Evolutionary conservation across 2,888 invertebrate species (phyloP).

Genomic region (Diloba caeruleocephala): DNA sequence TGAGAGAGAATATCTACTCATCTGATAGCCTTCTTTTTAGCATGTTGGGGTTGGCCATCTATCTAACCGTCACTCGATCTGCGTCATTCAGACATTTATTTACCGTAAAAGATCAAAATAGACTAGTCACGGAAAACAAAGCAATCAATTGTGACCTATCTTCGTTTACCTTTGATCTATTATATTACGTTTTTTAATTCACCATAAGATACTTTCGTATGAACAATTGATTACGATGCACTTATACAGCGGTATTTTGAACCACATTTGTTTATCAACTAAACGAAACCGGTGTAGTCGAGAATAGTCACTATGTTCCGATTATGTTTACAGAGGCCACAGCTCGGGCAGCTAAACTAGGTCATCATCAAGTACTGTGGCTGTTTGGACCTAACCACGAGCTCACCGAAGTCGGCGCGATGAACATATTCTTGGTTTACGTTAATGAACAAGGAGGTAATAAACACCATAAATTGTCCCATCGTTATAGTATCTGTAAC

Average conservation of each 20-base stretch:
- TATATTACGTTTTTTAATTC: neutral
- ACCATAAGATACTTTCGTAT: neutral
- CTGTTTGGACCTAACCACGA: slow-evolving; percentile 97
- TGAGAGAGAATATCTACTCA: neutral
- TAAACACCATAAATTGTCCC: slow-evolving; percentile 69
- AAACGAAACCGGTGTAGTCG: slow-evolving; percentile 24
- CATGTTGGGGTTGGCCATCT: neutral
- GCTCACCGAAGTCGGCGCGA: slow-evolving; percentile 99
- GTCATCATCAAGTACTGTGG: slow-evolving; percentile 98
- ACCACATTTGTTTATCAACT: slow-evolving; percentile 27
- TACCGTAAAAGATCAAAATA: too few relatives aligned
- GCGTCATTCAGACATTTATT: neutral
- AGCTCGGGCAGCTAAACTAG: slow-evolving; percentile 92
- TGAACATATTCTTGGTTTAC: slow-evolving; percentile 98
- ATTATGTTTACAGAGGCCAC: slow-evolving; percentile 89
- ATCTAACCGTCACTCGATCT: neutral
- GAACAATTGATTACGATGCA: slow-evolving; percentile 1
- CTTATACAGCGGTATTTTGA: slow-evolving; percentile 13
- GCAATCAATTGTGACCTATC: too few relatives aligned
- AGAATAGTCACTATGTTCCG: slow-evolving; percentile 29
- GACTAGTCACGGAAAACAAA: too few relatives aligned
- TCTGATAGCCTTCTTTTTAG: too few relatives aligned
- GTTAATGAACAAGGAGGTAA: slow-evolving; percentile 97
- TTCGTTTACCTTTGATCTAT: too few relatives aligned
- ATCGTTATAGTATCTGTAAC: slow-evolving; percentile 19